Evolutionary conservation across 2,113 vertebrate genomes (phyloP).

Genomic region (Eupsittula cactorum): DNA sequence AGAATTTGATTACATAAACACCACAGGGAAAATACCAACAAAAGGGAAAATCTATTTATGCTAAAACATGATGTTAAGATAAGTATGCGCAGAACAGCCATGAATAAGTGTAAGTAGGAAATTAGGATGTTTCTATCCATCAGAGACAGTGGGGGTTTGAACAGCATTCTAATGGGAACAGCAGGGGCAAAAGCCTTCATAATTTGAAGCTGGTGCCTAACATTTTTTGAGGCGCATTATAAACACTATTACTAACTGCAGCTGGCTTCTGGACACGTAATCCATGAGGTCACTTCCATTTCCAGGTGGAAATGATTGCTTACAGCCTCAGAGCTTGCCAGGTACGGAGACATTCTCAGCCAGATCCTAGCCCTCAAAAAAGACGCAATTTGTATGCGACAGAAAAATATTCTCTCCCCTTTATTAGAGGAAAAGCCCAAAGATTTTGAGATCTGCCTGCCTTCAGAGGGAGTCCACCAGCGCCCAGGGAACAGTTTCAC

Average conservation of each 20-base stretch:
- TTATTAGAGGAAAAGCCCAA: background rate
- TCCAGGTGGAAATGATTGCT: background rate
- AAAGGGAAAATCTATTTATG: slow-evolving; percentile 30
- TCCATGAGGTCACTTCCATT: background rate
- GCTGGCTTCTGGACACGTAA: background rate
- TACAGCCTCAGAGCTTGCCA: background rate
- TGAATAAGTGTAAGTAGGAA: background rate
- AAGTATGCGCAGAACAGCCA: background rate
- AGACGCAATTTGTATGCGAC: fast-evolving
- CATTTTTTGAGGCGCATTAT: background rate
- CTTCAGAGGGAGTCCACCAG: background rate
- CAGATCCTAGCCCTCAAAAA: background rate
- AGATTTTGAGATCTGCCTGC: background rate
- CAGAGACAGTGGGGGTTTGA: background rate
- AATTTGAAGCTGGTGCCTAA: background rate
- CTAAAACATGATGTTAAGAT: slow-evolving; percentile 6
- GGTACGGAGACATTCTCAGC: background rate
- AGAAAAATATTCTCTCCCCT: background rate
- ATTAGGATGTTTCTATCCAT: slow-evolving; percentile 10
- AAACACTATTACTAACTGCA: background rate
- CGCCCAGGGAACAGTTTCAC: background rate
- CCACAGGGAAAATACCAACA: slow-evolving; percentile 39
- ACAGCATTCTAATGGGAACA: background rate
- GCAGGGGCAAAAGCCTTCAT: background rate
- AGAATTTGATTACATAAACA: slow-evolving; percentile 35